phyloP scores from a whole-genome alignment of 1,140 invertebrate genomes.

The Drosophila setifemur region DNA sequence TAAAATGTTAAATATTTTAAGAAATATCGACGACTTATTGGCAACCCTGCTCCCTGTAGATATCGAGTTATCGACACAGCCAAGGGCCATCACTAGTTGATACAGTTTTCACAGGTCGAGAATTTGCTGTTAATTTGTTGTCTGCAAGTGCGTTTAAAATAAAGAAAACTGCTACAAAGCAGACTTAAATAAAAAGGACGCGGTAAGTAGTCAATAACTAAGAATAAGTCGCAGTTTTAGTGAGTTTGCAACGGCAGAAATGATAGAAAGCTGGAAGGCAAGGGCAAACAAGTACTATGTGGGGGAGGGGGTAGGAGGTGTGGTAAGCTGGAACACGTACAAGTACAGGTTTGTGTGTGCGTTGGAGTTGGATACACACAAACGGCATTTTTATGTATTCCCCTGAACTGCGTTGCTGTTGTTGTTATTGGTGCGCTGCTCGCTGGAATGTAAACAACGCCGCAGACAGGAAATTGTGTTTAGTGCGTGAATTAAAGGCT shows the following conservation, averaged over 20 bases:
- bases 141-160: constrained; percentile 39
- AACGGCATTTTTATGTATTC: constrained; percentile 47
- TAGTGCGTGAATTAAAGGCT: constrained; percentile 4
- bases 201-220: constrained; percentile 44
- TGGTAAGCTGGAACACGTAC: constrained; percentile 4
- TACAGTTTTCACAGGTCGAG: constrained; percentile 23
- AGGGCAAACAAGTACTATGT: constrained; percentile 5
- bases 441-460: constrained; percentile 29
- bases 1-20: background rate
- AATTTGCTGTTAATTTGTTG: constrained; percentile 19
- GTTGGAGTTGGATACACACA: constrained; percentile 41
- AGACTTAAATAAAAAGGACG: constrained; percentile 47
- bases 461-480: constrained; percentile 17
- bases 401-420: constrained; percentile 13
- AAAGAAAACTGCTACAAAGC: constrained; percentile 62
- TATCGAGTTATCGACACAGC: constrained; percentile 7
- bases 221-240: background rate
- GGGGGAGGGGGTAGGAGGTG: constrained; percentile 11
- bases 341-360: constrained; percentile 8
- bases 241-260: background rate
- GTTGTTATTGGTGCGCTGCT: background rate
- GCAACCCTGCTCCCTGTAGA: background rate
- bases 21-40: background rate
- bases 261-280: constrained; percentile 1
- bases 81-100: constrained; percentile 4